phyloP scores from a whole-genome alignment of 1,140 invertebrate species.

The Odontomachus brunneus region DNA sequence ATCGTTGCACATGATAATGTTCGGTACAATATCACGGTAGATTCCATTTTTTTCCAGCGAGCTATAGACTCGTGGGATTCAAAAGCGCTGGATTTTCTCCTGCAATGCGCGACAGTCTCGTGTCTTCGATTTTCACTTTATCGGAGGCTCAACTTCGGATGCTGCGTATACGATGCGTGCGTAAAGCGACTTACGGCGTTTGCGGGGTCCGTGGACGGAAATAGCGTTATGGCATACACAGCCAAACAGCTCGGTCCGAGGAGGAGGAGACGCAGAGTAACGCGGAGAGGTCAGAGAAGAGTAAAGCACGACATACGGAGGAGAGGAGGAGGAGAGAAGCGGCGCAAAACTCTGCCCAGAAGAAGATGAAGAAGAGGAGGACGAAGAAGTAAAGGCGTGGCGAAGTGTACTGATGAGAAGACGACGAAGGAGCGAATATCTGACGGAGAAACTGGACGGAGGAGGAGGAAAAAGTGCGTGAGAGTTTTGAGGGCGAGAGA shows the following conservation, averaged over 20 bases:
- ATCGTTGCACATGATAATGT: too few species aligned
- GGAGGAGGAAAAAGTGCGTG: neutral
- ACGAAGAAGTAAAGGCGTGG: neutral
- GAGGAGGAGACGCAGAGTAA: constrained; percentile 20
- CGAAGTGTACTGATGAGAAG: constrained; percentile 7
- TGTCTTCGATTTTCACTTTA: constrained; percentile 39
- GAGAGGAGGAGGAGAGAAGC: constrained; percentile 10
- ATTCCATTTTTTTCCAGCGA: too few species aligned
- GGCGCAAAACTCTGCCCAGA: constrained; percentile 42
- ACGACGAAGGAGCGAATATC: constrained; percentile 46
- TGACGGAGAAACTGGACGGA: constrained; percentile 2
- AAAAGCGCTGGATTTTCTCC: too few species aligned
- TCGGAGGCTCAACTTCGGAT: constrained; percentile 51
- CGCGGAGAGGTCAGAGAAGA: neutral
- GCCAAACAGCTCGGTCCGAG: constrained; percentile 28
- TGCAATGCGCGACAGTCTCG: neutral
- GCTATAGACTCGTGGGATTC: too few species aligned
- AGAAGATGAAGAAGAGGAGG: neutral
- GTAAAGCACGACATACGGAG: constrained; percentile 10
- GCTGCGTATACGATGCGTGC: constrained; percentile 35
- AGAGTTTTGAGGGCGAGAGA: constrained; percentile 1
- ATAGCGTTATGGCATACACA: constrained; percentile 63
- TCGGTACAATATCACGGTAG: too few species aligned
- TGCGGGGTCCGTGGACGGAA: constrained; percentile 62
- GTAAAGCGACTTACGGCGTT: constrained; percentile 71